These are phyloP conservation scores for Aporrectodea caliginosa DNA, from an alignment of 1,140 invertebrate genomes.

Conservation along the genomic window DNA sequence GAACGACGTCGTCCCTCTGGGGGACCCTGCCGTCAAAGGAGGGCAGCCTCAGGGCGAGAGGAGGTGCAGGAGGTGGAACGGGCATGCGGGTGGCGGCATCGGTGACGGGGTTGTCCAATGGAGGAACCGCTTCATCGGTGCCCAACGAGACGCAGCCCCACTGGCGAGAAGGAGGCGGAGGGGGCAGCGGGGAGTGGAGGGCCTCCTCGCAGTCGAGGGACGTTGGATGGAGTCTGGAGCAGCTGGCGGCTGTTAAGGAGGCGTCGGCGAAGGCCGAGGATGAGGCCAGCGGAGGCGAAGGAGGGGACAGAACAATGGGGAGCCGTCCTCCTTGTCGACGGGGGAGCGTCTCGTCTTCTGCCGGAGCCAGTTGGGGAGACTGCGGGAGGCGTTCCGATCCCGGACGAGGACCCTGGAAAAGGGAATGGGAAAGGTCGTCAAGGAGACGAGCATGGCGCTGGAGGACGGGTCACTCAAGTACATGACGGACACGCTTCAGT, in stretches of 20 bases:
- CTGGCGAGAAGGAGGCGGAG: background rate
- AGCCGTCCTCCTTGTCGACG: background rate
- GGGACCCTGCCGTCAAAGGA: background rate
- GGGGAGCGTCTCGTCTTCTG: background rate
- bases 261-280: background rate
- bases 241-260: background rate
- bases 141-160: too few species aligned
- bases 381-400: background rate
- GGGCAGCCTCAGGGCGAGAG: too few species aligned
- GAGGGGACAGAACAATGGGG: background rate
- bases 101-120: too few species aligned
- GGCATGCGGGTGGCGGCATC: too few species aligned
- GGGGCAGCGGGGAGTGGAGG: too few species aligned
- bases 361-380: background rate
- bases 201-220: background rate
- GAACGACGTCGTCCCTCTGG: background rate
- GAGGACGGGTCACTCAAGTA: background rate
- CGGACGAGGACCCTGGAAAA: background rate
- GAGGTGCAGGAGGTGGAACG: too few species aligned
- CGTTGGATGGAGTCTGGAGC: background rate
- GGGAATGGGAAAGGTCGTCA: background rate
- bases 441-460: background rate
- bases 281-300: too few species aligned
- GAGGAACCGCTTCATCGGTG: too few species aligned
- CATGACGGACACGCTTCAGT: background rate